Base-by-base conservation (phyloP, 2,113 vertebrate genomes). In the Clarias macrocephalus region DNA sequence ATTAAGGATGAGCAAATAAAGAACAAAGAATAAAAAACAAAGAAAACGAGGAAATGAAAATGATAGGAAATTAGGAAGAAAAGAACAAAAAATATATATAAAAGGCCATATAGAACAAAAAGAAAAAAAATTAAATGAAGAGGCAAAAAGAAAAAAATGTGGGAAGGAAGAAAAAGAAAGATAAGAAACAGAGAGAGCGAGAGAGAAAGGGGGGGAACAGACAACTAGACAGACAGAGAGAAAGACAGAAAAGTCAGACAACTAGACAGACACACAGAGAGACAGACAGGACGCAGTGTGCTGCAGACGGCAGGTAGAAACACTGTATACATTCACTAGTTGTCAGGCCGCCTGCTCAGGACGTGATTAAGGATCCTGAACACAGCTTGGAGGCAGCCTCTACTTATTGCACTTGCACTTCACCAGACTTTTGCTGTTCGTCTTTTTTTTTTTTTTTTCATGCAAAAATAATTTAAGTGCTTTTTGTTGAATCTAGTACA, bases 321-420 rank as follows among this genome's bases (percentile, higher is more conserved):
- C 90, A 92, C 93, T 89, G 93, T 33, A 85, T 95, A 95, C 95
- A 95, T 95, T 95, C 95, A 94, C 57, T 93, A 93, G 93, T 91
- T 93, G 92, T 93, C 93, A 93, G 86, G 90, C 92, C 89, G 56
- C 90, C 65, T 33, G 66, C 91, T 92, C 89, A 92, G 87, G 92
- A 91, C 92, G 83, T 93, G 83, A 88, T 85, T 80, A 85, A 60
- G 30, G 11, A 77, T 68, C 87, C 54, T 8, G 42, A 85, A 18
- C 30, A 42, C 77, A 63, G 83, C 83, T 37, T 5, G 28, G 8
- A 65, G 80, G 48, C 37, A 84, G 83, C 25, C 66, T 68, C 30
- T 60, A 18, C 30, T 66, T 83, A 83, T 75, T 87, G 68, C 86
- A 82, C 77, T 82, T 60, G 11, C 77, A 82, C 59, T 82, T 82